Evolutionary conservation across 2,888 invertebrate genomes (phyloP).

Genomic region (Podotricha telesiphe): DNA sequence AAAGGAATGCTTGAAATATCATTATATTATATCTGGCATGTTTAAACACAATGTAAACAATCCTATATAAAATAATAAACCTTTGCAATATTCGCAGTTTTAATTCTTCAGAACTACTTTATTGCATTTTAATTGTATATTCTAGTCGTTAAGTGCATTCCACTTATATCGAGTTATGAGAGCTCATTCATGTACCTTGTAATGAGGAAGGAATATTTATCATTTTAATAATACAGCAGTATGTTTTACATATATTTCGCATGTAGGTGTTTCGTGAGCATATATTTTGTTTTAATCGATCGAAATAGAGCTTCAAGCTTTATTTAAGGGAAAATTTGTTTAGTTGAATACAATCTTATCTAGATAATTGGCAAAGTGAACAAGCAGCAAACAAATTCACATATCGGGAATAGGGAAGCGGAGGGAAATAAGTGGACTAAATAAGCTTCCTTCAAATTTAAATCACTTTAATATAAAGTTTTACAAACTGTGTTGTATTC

Average conservation of each 20-base stretch:
- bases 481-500: too few species aligned
- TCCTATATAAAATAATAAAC: background rate
- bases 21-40: conserved; percentile 3
- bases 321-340: too few species aligned
- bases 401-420: too few species aligned
- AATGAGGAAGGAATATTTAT: background rate
- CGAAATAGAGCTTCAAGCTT: too few species aligned
- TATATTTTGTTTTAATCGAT: too few species aligned
- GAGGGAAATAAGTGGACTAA: too few species aligned
- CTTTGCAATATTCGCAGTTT: background rate
- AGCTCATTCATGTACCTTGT: background rate
- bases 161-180: background rate
- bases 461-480: too few species aligned
- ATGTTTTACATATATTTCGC: background rate
- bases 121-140: conserved; percentile 28
- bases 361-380: too few species aligned
- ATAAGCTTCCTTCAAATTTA: too few species aligned
- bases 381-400: too few species aligned
- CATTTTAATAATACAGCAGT: background rate
- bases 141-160: conserved; percentile 4
- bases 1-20: conserved; percentile 12
- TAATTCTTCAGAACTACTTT: background rate
- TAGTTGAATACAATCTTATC: too few species aligned
- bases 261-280: too few species aligned
- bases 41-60: background rate